Conservation (phyloP, 2,888 invertebrate genomes). For the Sminthurinus aureus region DNA sequence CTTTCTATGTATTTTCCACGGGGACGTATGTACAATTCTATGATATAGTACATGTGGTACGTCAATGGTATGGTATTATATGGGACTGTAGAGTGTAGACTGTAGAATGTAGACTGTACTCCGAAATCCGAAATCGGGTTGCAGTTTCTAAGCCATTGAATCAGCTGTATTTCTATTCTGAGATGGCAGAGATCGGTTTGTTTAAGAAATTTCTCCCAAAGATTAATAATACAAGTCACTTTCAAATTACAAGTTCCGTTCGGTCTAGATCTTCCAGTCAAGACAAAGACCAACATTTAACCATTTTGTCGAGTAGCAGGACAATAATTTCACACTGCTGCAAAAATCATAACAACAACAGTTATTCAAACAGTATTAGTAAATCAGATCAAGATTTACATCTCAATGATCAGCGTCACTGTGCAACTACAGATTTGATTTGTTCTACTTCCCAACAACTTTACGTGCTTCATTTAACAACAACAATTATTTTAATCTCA, state of each 20-base stretch:
- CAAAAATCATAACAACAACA: neutral
- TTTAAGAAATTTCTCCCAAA: conserved; percentile 31
- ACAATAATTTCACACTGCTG: neutral
- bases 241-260: neutral
- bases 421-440: too few relatives aligned
- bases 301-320: neutral
- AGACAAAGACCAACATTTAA: neutral
- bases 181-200: conserved; percentile 53
- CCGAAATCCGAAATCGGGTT: conserved; percentile 38
- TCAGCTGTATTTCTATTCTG: conserved; percentile 55
- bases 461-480: too few relatives aligned
- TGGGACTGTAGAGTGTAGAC: too few relatives aligned
- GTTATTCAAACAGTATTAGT: neutral
- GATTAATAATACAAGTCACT: neutral
- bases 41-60: neutral
- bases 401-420: too few relatives aligned
- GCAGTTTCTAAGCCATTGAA: too few relatives aligned
- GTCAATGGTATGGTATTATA: neutral
- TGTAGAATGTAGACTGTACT: too few relatives aligned
- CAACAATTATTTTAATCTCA: too few relatives aligned
- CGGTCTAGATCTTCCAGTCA: neutral
- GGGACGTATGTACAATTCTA: neutral
- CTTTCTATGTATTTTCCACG: neutral
- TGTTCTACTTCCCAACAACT: too few relatives aligned
- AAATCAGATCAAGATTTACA: too few relatives aligned